Evolutionary conservation across 2,113 vertebrate species (phyloP).

Genomic region (Fregata magnificens): DNA sequence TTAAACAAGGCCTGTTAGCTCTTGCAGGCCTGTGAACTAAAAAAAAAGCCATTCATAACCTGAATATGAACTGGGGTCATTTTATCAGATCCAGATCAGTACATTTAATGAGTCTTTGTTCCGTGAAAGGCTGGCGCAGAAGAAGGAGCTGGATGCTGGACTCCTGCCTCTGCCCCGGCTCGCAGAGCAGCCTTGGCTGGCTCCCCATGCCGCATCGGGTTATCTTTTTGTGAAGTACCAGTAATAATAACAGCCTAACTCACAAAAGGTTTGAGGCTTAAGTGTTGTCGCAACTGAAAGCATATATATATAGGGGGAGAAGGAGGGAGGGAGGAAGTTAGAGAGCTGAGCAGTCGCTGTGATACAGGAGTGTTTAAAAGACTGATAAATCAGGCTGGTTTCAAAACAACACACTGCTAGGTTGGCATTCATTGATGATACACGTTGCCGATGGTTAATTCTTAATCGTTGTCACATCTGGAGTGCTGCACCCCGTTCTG

Average conservation of each 20-base stretch:
- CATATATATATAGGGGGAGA: not conserved
- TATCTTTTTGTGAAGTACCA: not conserved
- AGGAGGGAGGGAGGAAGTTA: not conserved
- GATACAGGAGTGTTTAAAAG: not conserved
- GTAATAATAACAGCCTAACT: not conserved
- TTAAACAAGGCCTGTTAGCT: conserved; percentile 4
- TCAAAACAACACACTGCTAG: not conserved
- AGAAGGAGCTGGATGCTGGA: not conserved
- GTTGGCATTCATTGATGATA: not conserved
- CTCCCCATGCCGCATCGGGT: fast-evolving
- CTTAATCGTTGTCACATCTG: not conserved
- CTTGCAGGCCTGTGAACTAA: not conserved
- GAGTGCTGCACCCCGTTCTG: not conserved
- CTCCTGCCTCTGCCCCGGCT: not conserved
- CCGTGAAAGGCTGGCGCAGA: not conserved
- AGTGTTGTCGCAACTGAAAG: not conserved
- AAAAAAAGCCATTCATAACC: not conserved
- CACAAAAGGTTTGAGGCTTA: not conserved
- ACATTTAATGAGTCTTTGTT: conserved; percentile 25
- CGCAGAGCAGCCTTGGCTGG: not conserved
- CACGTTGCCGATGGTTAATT: not conserved
- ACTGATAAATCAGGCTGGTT: not conserved
- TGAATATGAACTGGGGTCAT: not conserved
- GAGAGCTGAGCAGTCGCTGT: not conserved
- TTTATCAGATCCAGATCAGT: conserved; percentile 2